phyloP scores from a whole-genome alignment of 1,140 invertebrate species.

The Ericerus pela region DNA sequence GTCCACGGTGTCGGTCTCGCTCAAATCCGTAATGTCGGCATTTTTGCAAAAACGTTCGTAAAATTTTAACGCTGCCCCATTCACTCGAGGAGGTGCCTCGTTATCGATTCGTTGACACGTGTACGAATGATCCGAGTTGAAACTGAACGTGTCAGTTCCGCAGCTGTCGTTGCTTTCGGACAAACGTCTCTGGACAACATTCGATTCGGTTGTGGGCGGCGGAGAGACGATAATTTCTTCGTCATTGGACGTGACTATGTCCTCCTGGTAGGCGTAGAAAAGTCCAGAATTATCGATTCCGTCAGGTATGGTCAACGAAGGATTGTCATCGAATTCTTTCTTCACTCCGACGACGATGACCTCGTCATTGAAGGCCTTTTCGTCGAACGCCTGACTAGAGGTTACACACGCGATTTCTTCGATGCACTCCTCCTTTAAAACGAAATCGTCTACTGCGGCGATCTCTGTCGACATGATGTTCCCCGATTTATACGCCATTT shows the following conservation, averaged over 20 bases:
- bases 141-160: conserved; percentile 1
- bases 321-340: no score
- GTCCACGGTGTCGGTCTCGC: not conserved
- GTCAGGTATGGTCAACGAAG: no score
- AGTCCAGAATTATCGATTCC: not conserved
- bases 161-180: not conserved
- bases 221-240: not conserved
- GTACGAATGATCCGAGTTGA: conserved; percentile 1
- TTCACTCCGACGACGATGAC: no score
- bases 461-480: no score
- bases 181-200: not conserved
- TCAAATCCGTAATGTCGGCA: not conserved
- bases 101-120: conserved; percentile 1
- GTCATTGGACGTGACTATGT: not conserved
- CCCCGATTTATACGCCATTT: no score
- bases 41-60: not conserved
- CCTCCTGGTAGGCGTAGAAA: conserved; percentile 1
- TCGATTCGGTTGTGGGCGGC: not conserved
- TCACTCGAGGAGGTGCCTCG: no score
- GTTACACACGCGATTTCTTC: no score
- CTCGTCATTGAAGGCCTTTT: no score
- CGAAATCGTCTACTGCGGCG: no score
- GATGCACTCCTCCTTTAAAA: no score
- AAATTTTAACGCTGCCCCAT: not conserved
- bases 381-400: no score